A percentile compares a stretch with the other conserved stretches of the same genome.
These are phyloP conservation scores for Magallana gigas DNA, from an alignment of 1,140 invertebrate species.

Conservation along the genomic window DNA sequence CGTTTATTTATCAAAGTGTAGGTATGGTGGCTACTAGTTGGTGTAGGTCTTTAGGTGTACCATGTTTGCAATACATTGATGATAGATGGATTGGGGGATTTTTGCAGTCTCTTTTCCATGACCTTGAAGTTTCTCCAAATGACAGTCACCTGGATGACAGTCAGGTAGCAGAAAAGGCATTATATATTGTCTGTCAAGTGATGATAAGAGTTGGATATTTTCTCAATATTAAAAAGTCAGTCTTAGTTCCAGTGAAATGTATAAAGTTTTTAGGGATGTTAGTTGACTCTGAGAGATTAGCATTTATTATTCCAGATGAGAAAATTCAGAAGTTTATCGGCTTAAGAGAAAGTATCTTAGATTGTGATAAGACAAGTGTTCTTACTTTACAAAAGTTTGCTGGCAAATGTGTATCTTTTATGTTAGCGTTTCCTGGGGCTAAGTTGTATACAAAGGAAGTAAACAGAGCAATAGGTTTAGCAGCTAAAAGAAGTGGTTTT, in stretches of 20 bases:
- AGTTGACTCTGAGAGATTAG: slow-evolving; percentile 51
- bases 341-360: slow-evolving; percentile 43
- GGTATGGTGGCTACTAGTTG: slow-evolving; percentile 43
- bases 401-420: slow-evolving; percentile 56
- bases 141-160: neutral
- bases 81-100: slow-evolving; percentile 48
- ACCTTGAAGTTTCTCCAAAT: neutral
- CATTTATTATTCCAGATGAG: slow-evolving; percentile 44
- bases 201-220: slow-evolving; percentile 44
- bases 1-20: slow-evolving; percentile 54
- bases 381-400: slow-evolving; percentile 51
- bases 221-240: slow-evolving; percentile 14
- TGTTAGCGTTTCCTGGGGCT: slow-evolving; percentile 41
- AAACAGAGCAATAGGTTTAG: slow-evolving; percentile 40
- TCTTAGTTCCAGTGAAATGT: slow-evolving; percentile 11
- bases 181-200: slow-evolving; percentile 49
- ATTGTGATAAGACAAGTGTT: neutral
- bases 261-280: slow-evolving; percentile 47
- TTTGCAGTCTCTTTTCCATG: neutral
- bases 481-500: neutral
- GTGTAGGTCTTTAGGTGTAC: neutral
- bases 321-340: slow-evolving; percentile 42
- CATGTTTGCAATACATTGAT: slow-evolving; percentile 58
- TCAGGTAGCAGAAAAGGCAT: neutral
- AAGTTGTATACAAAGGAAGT: slow-evolving; percentile 50